These are phyloP conservation scores for Sussaba pulchella DNA, from an alignment of 2,888 invertebrate genomes.

Conservation along the genomic window DNA sequence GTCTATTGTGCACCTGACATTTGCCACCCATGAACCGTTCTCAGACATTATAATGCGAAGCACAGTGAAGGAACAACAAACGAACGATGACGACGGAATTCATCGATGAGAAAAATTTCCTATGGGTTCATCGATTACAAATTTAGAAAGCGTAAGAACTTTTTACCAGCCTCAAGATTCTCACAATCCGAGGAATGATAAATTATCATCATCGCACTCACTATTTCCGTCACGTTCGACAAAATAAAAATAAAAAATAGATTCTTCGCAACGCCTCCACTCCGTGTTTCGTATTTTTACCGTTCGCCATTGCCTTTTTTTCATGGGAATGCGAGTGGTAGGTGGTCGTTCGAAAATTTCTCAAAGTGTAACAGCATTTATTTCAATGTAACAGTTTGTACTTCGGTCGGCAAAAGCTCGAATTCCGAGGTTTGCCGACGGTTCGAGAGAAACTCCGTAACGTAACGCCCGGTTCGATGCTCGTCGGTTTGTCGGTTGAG, in stretches of 20 bases:
- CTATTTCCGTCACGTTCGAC: constrained; percentile 70
- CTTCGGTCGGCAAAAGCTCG: constrained; percentile 51
- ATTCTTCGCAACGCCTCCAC: constrained; percentile 51
- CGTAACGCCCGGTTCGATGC: constrained; percentile 58
- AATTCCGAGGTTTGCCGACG: constrained; percentile 56
- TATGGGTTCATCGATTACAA: constrained; percentile 55
- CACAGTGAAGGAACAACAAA: constrained; percentile 55
- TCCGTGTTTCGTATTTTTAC: constrained; percentile 7
- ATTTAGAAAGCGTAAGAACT: constrained; percentile 34
- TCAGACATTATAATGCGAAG: constrained; percentile 37
- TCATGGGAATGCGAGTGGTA: constrained; percentile 1
- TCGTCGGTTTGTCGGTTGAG: constrained; percentile 69
- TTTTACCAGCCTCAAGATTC: constrained; percentile 5
- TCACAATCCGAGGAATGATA: constrained; percentile 26
- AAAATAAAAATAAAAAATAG: no score
- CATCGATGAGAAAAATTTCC: constrained; percentile 42
- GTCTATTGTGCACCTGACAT: constrained; percentile 41
- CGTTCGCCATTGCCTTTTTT: constrained; percentile 27
- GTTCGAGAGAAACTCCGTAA: constrained; percentile 55
- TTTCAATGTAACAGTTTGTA: neutral
- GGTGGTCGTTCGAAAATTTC: neutral
- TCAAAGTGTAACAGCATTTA: constrained; percentile 8
- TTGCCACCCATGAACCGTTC: constrained; percentile 45
- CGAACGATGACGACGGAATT: constrained; percentile 20
- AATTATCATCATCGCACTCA: constrained; percentile 19